A percentile compares a stretch with the other conserved stretches of the same genome.
Conservation (phyloP, 2,888 invertebrate genomes). For the Dilophus febrilis region DNA sequence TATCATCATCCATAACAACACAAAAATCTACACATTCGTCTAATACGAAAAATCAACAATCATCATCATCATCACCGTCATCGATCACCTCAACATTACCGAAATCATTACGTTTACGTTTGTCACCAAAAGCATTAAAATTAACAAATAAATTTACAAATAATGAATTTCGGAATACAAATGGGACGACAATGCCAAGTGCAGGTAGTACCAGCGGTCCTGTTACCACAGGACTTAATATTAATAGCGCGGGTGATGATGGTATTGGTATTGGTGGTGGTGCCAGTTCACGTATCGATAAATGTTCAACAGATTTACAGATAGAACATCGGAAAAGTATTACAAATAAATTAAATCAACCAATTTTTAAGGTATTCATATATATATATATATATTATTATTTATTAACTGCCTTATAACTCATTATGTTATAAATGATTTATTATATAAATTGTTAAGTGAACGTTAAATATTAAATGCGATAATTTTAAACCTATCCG, state of each 20-base stretch:
- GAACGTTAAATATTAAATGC: too few species aligned
- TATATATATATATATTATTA: too few species aligned
- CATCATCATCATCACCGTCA: neutral
- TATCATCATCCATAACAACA: neutral
- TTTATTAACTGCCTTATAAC: too few species aligned
- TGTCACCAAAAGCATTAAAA: conserved; percentile 16
- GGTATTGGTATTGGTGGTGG: conserved; percentile 1
- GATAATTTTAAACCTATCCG: too few species aligned
- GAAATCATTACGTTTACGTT: conserved; percentile 13
- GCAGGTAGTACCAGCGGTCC: neutral
- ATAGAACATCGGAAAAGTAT: too few species aligned
- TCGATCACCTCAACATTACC: conserved; percentile 6
- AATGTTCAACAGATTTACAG: too few species aligned
- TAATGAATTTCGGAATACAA: neutral
- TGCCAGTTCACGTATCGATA: conserved; percentile 4
- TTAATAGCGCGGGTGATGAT: too few species aligned
- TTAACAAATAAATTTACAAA: conserved; percentile 9
- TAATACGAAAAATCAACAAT: conserved; percentile 11
- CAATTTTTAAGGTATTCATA: too few species aligned
- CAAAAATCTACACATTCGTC: conserved; percentile 13
- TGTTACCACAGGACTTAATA: too few species aligned
- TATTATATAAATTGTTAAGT: too few species aligned
- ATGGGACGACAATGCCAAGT: neutral
- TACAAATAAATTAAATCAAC: too few species aligned
- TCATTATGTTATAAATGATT: too few species aligned